A percentile compares a stretch with the other conserved stretches of the same genome.
These are phyloP conservation scores for Zaprionus tsacasi DNA, from an alignment of 1,140 invertebrate genomes.

Conservation along the genomic window DNA sequence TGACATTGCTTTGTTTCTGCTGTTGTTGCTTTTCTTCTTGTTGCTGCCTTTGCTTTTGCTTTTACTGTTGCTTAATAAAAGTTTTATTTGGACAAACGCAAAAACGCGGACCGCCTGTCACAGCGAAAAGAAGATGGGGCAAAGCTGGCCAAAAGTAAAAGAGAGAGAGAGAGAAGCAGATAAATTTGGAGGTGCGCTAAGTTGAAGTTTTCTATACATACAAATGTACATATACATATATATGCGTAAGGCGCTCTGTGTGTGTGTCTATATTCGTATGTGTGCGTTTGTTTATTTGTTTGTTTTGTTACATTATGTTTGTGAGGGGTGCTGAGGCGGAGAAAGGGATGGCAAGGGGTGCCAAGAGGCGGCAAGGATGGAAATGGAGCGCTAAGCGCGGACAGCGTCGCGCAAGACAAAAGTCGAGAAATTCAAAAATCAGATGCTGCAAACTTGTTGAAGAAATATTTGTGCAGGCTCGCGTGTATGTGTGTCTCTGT, in stretches of 20 bases:
- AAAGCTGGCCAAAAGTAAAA: background rate
- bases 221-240: background rate
- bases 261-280: constrained; percentile 25
- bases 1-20: constrained; percentile 4
- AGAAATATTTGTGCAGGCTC: constrained; percentile 59
- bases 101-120: constrained; percentile 49
- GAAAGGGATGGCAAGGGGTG: background rate
- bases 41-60: constrained; percentile 27
- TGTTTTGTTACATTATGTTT: constrained; percentile 72
- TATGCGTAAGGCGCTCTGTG: constrained; percentile 20
- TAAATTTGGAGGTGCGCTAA: constrained; percentile 43
- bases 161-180: background rate
- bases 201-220: constrained; percentile 33
- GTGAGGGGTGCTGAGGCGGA: background rate
- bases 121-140: constrained; percentile 18
- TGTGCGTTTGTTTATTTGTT: constrained; percentile 70
- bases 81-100: constrained; percentile 71
- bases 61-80: constrained; percentile 50
- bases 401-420: constrained; percentile 40
- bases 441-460: constrained; percentile 76
- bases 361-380: background rate
- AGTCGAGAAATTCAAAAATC: constrained; percentile 77
- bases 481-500: constrained; percentile 22
- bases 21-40: constrained; percentile 5
- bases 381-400: constrained; percentile 16